These are phyloP conservation scores for Falco biarmicus DNA, from an alignment of 2,797 vertebrate genomes.

Conservation along the genomic window DNA sequence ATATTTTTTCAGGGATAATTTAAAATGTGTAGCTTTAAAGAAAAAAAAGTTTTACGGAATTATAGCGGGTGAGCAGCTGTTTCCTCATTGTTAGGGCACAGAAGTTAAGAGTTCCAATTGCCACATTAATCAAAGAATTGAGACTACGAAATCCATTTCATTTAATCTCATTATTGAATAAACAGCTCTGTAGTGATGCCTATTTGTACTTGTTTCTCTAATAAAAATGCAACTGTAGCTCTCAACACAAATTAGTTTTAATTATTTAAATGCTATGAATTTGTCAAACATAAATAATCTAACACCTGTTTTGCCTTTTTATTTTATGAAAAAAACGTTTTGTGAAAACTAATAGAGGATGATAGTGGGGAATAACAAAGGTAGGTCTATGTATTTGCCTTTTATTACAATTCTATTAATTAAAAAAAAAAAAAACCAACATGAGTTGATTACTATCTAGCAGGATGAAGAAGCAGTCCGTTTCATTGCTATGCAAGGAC, in stretches of 20 bases:
- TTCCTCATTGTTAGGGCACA: slow-evolving; percentile 69
- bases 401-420: slow-evolving; percentile 12
- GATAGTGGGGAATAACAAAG: slow-evolving; percentile 73
- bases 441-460: neutral
- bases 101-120: slow-evolving; percentile 71
- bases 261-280: slow-evolving; percentile 82
- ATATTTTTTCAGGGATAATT: slow-evolving; percentile 73
- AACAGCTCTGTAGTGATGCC: slow-evolving; percentile 79
- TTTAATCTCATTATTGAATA: slow-evolving; percentile 79
- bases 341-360: slow-evolving; percentile 74
- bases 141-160: slow-evolving; percentile 76
- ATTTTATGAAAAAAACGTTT: slow-evolving; percentile 73
- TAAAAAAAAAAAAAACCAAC: neutral
- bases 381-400: slow-evolving; percentile 67
- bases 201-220: slow-evolving; percentile 84
- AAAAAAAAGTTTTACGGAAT: slow-evolving; percentile 67
- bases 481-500: neutral
- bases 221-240: slow-evolving; percentile 82
- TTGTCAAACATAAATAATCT: slow-evolving; percentile 75
- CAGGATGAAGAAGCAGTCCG: neutral
- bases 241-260: slow-evolving; percentile 84
- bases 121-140: slow-evolving; percentile 71
- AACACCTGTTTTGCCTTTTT: slow-evolving; percentile 79
- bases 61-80: slow-evolving; percentile 69
- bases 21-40: slow-evolving; percentile 68